Evolutionary conservation across 2,888 invertebrate genomes (phyloP).

Genomic region (Petrophora chlorosata): DNA sequence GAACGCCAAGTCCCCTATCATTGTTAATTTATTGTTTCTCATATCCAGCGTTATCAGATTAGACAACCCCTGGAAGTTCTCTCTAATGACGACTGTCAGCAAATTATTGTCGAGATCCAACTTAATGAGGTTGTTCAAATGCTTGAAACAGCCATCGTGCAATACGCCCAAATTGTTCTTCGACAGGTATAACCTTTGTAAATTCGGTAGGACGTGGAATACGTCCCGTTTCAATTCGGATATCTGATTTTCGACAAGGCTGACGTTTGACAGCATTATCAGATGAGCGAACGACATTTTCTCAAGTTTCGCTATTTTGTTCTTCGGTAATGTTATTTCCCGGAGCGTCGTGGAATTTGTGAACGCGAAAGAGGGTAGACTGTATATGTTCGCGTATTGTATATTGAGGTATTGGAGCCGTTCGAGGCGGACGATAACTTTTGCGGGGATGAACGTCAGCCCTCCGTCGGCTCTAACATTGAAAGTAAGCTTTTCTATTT

Average conservation of each 20-base stretch:
- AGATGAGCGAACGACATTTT: conserved; percentile 90
- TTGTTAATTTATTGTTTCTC: conserved; percentile 89
- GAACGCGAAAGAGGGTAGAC: conserved; percentile 89
- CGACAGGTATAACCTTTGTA: conserved; percentile 90
- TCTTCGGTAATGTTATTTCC: conserved; percentile 88
- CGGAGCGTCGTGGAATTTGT: conserved; percentile 88
- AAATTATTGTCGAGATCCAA: conserved; percentile 91
- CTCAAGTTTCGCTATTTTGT: conserved; percentile 87
- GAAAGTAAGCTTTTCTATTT: conserved; percentile 87
- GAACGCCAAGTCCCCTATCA: conserved; percentile 92
- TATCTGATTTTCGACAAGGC: conserved; percentile 90
- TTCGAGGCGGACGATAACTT: conserved; percentile 86
- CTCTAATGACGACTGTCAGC: conserved; percentile 88
- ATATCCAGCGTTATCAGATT: conserved; percentile 89
- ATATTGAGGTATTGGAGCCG: conserved; percentile 87
- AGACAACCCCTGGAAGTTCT: conserved; percentile 90
- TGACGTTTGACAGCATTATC: conserved; percentile 87
- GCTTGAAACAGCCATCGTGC: conserved; percentile 93
- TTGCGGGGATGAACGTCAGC: conserved; percentile 88
- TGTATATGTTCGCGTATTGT: conserved; percentile 88
- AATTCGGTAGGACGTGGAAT: conserved; percentile 88
- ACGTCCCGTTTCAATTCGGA: conserved; percentile 89
- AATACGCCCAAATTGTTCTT: conserved; percentile 92
- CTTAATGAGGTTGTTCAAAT: conserved; percentile 88
- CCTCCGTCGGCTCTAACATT: conserved; percentile 88